Base-by-base conservation (phyloP, 1,140 invertebrate species). In the Drosophila yakuba region DNA sequence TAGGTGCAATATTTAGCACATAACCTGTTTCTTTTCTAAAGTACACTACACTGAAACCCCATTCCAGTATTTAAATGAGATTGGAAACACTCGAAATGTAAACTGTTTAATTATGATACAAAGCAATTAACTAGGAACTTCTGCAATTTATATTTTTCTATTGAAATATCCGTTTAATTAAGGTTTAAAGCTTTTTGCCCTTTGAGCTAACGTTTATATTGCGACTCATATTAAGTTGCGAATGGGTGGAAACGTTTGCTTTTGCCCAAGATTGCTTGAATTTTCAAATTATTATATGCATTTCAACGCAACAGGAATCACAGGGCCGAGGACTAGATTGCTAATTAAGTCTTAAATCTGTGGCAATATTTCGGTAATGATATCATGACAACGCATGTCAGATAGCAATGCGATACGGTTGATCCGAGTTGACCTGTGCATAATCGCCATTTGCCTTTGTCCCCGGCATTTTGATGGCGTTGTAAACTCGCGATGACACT, bases 401-500 rank as follows among this genome's bases (percentile, higher is more conserved):
- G 50, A 35, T 57, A 62, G 14, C 15, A 7, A 8, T 15, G 12
- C 41, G 14, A 38, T 10, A 28, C 25, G n/a, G 38, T 63, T 63
- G 60, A 63, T 38, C 60, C 28, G 14, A 60, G 38, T 60, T 60
- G 60, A 63, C 60, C 60, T 43, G 54, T 57, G 59, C 38, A 60
- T 63, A 63, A 63, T 60, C 60, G 55, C 41, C 62, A 20, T 45
- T 63, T 38, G 59, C 32, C 44, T 48, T 63, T 66, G 62, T 63
- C 6, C 7, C 8, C 47, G 58, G 43, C 66, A 67, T 28, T 66
- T 54, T 45, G 62, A 69, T 68, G 48, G 45, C 62, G 54, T 38
- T 57, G 60, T 63, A 63, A 64, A 45, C 62, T 45, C 57, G 32
- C 57, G 57, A 62, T 62, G 57, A 64, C 61, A 74, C 71, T 75